Conservation (phyloP, 1,140 invertebrate genomes). For the Nasonia giraulti region DNA sequence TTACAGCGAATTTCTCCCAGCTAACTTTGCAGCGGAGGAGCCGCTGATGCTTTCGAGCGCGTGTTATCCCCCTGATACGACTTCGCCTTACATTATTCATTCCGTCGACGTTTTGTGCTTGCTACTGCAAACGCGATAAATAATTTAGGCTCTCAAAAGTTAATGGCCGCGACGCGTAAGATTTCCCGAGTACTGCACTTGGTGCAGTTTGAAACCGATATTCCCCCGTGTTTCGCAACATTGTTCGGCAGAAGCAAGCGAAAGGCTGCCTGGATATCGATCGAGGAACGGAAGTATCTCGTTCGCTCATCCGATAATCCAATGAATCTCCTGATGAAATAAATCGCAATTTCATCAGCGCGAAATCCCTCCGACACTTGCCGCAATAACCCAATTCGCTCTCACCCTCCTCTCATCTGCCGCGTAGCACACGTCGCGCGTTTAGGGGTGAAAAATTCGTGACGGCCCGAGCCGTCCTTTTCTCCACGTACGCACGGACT, state of each 20-base stretch:
- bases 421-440: not conserved
- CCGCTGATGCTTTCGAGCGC: not conserved
- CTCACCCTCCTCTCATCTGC: not conserved
- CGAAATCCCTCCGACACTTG: not conserved
- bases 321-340: not conserved
- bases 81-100: not conserved
- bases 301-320: no score
- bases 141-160: not conserved
- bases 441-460: not conserved
- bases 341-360: not conserved
- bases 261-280: no score
- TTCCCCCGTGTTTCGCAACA: not conserved
- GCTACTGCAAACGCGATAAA: not conserved
- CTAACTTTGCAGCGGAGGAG: not conserved
- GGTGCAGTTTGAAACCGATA: not conserved
- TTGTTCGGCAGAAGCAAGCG: no score
- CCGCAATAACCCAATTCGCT: not conserved
- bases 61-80: not conserved
- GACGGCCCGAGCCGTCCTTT: not conserved
- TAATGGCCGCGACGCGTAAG: not conserved
- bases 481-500: not conserved
- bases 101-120: not conserved
- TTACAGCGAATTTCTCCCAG: slow-evolving; percentile 8
- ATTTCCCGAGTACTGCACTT: no score
- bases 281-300: no score